Evolutionary conservation across 2,888 invertebrate genomes (phyloP), one percentile per base, ranked within the genome.

Genomic region (Lypha dubia): DNA sequence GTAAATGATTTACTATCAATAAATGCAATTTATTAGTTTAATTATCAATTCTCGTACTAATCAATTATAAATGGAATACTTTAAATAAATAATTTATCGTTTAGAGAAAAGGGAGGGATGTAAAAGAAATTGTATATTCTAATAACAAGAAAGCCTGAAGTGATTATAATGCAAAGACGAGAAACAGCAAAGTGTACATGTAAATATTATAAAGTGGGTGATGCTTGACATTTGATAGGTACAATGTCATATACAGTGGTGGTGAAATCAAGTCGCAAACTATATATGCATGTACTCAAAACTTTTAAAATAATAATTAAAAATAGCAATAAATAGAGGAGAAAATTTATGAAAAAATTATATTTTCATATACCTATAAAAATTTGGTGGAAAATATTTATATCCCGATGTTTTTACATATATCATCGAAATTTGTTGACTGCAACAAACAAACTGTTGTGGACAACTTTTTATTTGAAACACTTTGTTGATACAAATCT

Each of bases 161-260:
- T n/a, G 17, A 17, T n/a, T 44, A n/a, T 44, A 44, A 44, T 15
- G 15, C 44, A 44, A 44, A 44, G 11, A 41, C n/a, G n/a, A n/a
- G n/a, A 32, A 32, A 9, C 32, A 46, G 13, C 9, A 35, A 56
- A 41, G 8, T 44, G 24, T 28, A 6, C 15, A 53, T n/a, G 20
- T 15, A 32, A 68, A 41, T 15, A 70, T 51, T 70, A 13, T 62
- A 28, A 70, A 77, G 41, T 51, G 49, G 28, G 28, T 38, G 38
- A 32, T 46, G 38, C 35, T 76, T 79, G 44, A 63, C 79, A 63
- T 71, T 79, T 71, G 63, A 79, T 56, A 63, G 20, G 20, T 17
- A 15, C 53, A 79, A 71, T 62, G 79, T 79, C 79, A 71, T 49
- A n/a, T 8, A 49, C 51, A 68, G 53, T 41, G n/a, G 32, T 20